Evolutionary conservation across 2,888 invertebrate genomes (phyloP), one percentile per base, ranked within the genome.

Genomic region (Plagodis pulveraria): DNA sequence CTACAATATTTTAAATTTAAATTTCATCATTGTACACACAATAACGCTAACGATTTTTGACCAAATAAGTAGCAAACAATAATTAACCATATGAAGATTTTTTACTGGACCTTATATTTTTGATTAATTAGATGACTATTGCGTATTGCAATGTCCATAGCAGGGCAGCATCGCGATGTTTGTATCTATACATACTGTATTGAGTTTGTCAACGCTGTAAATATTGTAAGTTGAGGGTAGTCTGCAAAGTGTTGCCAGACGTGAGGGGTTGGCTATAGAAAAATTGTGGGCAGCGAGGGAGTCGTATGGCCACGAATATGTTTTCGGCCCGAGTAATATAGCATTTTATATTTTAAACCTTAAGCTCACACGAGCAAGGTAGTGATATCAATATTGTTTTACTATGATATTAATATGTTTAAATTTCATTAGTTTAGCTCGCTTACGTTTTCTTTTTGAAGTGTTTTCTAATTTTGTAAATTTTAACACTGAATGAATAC

Each of bases 251-350:
- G 56, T 58, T 53, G 62, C 42, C 58, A 47, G 66, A 62, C 58
- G 59, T 48, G 63, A 47, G 58, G 72, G 38, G 6, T 12, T 76
- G 78, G 77, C 76, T 72, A 73, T 74, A 70, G 76, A 74, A 73
- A 73, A 80, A 74, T 78, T 76, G 61, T 57, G 75, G 81, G 76
- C 77, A 77, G 76, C 76, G 81, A 76, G 75, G 78, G 80, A 78
- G 81, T 79, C 78, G 83, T 81, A 76, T 82, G 92, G 93, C 93
- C 93, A 88, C 84, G 84, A 82, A 93, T 93, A 93, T 93, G 92
- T 93, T 93, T 91, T 89, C 86, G 92, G 93, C 89, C 91, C 85
- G 85, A 84, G 85, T 86, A 66, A 67, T 81, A 81, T 87, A 87
- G 84, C 84, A 84, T 85, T 84, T 85, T 86, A 84, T 84, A 76